Evolutionary conservation across 1,140 invertebrate species (phyloP).

Genomic region (Camponotus floridanus): DNA sequence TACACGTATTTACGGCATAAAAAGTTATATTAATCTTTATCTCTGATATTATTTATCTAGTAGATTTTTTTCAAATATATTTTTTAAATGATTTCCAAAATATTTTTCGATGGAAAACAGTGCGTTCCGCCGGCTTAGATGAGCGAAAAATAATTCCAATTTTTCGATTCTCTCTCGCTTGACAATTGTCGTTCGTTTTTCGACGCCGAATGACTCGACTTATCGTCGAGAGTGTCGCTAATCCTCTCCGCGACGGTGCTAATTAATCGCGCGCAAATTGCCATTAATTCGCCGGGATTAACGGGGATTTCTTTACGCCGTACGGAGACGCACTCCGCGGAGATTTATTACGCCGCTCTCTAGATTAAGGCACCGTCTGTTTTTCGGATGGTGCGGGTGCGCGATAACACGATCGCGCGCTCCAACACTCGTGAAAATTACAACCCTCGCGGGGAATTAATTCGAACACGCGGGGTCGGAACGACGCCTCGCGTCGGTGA

Average conservation of each 20-base stretch:
- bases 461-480: conserved; percentile 34
- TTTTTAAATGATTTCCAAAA: neutral
- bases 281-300: conserved; percentile 64
- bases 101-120: conserved; percentile 7
- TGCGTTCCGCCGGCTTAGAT: neutral
- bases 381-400: conserved; percentile 28
- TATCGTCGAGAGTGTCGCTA: conserved; percentile 38
- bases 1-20: neutral
- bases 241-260: conserved; percentile 54
- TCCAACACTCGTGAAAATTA: conserved; percentile 51
- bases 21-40: conserved; percentile 11
- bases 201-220: conserved; percentile 45
- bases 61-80: neutral
- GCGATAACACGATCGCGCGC: conserved; percentile 43
- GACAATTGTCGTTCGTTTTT: conserved; percentile 28
- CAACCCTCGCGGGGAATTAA: conserved; percentile 59
- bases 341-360: conserved; percentile 51
- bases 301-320: conserved; percentile 47
- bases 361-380: conserved; percentile 57
- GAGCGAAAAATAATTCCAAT: neutral
- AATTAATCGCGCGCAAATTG: conserved; percentile 67
- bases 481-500: conserved; percentile 11
- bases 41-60: neutral
- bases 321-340: conserved; percentile 40
- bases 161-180: conserved; percentile 11